Conservation (phyloP, 2,888 invertebrate genomes). For the Vanessa cardui region DNA sequence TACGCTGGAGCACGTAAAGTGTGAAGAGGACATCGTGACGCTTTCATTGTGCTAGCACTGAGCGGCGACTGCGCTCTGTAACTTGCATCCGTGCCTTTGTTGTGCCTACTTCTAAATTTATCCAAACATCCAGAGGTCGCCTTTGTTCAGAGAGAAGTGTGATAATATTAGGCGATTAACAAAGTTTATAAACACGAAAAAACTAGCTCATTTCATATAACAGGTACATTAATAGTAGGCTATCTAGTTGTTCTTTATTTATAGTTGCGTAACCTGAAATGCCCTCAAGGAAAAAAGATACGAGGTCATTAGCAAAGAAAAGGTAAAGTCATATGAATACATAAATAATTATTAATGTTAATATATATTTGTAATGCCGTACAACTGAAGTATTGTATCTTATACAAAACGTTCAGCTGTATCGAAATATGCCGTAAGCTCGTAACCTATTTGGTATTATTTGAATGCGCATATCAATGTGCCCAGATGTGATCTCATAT, state of each 20-base stretch:
- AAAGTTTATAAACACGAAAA: too few species aligned
- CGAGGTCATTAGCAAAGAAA: too few species aligned
- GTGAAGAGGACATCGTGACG: slow-evolving; percentile 5
- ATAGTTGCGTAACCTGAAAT: too few species aligned
- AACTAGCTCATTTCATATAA: too few species aligned
- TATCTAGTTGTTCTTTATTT: too few species aligned
- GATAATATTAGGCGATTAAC: too few species aligned
- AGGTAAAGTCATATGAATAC: too few species aligned
- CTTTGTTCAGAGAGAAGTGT: neutral
- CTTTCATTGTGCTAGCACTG: neutral
- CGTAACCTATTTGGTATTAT: slow-evolving; percentile 12
- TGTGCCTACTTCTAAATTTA: neutral
- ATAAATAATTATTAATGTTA: too few species aligned
- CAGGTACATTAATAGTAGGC: too few species aligned
- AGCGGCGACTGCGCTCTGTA: neutral
- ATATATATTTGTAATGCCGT: neutral
- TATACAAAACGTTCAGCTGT: neutral
- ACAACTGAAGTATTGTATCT: neutral
- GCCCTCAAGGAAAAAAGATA: too few species aligned
- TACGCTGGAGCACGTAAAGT: neutral
- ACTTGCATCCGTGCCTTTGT: neutral
- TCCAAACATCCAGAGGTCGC: neutral
- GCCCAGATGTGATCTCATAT: slow-evolving; percentile 20
- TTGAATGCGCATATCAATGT: slow-evolving; percentile 22
- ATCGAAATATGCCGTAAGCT: slow-evolving; percentile 1